Conservation (phyloP, 2,797 vertebrate species). For the Cyprinodon diabolis region DNA sequence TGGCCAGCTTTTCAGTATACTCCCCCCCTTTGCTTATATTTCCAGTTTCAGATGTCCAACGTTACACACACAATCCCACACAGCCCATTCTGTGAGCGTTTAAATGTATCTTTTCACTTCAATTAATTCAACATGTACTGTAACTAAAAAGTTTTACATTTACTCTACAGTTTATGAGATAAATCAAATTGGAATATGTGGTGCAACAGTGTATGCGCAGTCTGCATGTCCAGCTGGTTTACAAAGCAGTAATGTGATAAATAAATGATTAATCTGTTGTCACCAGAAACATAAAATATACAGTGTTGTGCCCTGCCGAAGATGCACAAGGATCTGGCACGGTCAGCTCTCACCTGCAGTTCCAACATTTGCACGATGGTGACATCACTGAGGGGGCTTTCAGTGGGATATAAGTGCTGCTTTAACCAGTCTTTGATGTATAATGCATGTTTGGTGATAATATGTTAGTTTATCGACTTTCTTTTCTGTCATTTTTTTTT, state of each 20-base stretch:
- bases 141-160: conserved; percentile 25
- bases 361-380: conserved; percentile 32
- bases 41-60: conserved; percentile 58
- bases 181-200: conserved; percentile 13
- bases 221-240: conserved; percentile 8
- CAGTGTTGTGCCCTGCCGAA: conserved; percentile 10
- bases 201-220: neutral
- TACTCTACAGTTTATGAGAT: conserved; percentile 7
- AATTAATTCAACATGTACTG: conserved; percentile 21
- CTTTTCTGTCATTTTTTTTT: conserved; percentile 22
- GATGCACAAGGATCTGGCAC: conserved; percentile 17
- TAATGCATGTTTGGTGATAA: conserved; percentile 65
- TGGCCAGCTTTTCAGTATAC: conserved; percentile 61
- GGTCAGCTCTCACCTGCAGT: conserved; percentile 41
- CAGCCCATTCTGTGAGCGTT: conserved; percentile 40
- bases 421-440: conserved; percentile 66
- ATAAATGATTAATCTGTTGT: conserved; percentile 20
- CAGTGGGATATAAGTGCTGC: conserved; percentile 24
- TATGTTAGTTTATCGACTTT: conserved; percentile 12
- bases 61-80: conserved; percentile 52
- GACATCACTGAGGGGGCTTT: conserved; percentile 34
- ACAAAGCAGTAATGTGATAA: conserved; percentile 26
- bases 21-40: conserved; percentile 21
- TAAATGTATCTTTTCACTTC: neutral
- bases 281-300: conserved; percentile 21